phyloP scores from a whole-genome alignment of 2,113 vertebrate species.

The Colistium nudipinnis region DNA sequence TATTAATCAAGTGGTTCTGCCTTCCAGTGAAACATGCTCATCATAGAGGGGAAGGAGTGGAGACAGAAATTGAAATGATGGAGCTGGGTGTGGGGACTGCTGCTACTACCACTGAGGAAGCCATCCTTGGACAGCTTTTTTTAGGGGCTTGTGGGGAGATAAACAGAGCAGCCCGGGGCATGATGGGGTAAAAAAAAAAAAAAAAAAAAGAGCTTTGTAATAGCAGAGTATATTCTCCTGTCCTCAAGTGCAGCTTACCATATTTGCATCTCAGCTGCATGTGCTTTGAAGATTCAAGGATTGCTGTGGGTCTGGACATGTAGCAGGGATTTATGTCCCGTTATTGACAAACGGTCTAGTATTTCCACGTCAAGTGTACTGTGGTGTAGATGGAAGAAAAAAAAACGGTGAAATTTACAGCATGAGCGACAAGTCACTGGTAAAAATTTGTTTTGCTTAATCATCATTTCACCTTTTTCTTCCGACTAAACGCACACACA shows the following conservation, averaged over 20 bases:
- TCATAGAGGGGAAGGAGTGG: conserved; percentile 3
- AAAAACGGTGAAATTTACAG: conserved; percentile 2
- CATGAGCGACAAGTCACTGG: conserved; percentile 17
- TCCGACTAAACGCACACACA: conserved; percentile 12
- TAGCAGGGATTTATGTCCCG: conserved; percentile 25
- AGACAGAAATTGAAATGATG: conserved; percentile 22
- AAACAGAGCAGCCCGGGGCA: conserved; percentile 75
- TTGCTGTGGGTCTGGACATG: conserved; percentile 54
- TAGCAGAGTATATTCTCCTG: conserved; percentile 59
- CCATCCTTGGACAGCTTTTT: conserved; percentile 49
- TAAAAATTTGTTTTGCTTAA: conserved; percentile 19
- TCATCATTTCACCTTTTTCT: conserved; percentile 24
- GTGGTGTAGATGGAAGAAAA: conserved; percentile 3
- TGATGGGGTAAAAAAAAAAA: conserved; percentile 44
- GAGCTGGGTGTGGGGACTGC: background rate
- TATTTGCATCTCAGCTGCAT: conserved; percentile 70
- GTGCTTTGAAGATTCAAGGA: conserved; percentile 74
- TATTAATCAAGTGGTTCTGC: conserved; percentile 34
- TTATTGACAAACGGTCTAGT: conserved; percentile 3
- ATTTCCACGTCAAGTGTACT: conserved; percentile 7
- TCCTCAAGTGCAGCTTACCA: conserved; percentile 73
- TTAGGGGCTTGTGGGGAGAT: conserved; percentile 52
- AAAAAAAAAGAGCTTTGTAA: conserved; percentile 63
- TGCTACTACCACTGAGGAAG: conserved; percentile 8
- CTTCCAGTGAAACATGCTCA: conserved; percentile 36